Percentiles rank a stretch among this genome's conserved stretches.
These are phyloP conservation scores for Regulus satrapa DNA, from an alignment of 2,113 vertebrate species.

Conservation along the genomic window DNA sequence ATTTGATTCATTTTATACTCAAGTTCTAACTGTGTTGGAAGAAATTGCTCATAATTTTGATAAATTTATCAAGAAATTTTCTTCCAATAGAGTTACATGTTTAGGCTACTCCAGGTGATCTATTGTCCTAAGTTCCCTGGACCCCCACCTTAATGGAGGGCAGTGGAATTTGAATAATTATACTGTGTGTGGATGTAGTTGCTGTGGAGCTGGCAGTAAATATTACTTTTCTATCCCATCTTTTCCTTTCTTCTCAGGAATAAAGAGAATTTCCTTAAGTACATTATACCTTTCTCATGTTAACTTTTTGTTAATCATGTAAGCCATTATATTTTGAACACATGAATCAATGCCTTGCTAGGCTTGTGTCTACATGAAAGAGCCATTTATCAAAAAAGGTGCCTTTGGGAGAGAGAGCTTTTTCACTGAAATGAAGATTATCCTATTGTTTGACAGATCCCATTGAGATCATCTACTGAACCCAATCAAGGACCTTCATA, in stretches of 20 bases:
- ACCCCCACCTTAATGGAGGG: neutral
- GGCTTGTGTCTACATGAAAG: neutral
- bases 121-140: neutral
- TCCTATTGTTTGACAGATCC: slow-evolving; percentile 23
- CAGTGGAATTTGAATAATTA: neutral
- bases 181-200: neutral
- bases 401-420: slow-evolving; percentile 1
- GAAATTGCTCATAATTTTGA: slow-evolving; percentile 48
- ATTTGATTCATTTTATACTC: slow-evolving; percentile 29
- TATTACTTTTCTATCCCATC: neutral
- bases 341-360: neutral
- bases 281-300: neutral
- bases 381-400: neutral
- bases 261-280: neutral
- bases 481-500: neutral
- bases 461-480: slow-evolving; percentile 27
- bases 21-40: neutral
- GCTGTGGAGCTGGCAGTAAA: neutral
- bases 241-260: neutral
- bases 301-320: slow-evolving; percentile 4
- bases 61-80: slow-evolving; percentile 30
- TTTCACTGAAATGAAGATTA: slow-evolving; percentile 31
- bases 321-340: neutral
- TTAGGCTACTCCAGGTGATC: neutral
- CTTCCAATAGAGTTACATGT: neutral